Percentiles rank a stretch among this genome's conserved stretches.
Evolutionary conservation across 2,797 vertebrate species (phyloP).

Genomic region (Neomorphus geoffroyi): DNA sequence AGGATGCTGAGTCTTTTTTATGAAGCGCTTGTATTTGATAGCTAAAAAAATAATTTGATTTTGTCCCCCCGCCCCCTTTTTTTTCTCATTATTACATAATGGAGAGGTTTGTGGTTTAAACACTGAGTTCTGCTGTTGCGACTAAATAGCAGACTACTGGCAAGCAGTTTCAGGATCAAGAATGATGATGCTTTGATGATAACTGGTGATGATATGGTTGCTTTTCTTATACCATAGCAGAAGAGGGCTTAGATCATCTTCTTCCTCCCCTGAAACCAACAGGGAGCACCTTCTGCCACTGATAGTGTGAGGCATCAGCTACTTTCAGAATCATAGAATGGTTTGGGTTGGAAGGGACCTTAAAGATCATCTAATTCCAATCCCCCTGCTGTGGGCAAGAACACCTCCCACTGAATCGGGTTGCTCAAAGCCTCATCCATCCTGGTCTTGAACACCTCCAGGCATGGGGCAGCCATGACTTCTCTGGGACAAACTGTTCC

Average conservation of each 20-base stretch:
- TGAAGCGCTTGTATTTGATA: not conserved
- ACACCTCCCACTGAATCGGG: too few relatives aligned
- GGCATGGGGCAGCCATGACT: too few relatives aligned
- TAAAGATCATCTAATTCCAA: too few relatives aligned
- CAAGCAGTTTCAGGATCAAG: not conserved
- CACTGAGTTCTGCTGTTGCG: not conserved
- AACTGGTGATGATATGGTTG: fast-evolving
- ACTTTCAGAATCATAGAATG: not conserved
- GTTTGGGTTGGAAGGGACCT: too few relatives aligned
- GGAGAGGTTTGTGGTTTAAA: not conserved
- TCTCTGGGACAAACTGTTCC: too few relatives aligned
- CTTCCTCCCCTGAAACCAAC: not conserved
- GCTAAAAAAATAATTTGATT: not conserved
- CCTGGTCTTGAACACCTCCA: too few relatives aligned
- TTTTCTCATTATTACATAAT: not conserved
- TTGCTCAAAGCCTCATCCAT: too few relatives aligned
- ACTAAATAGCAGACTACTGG: fast-evolving
- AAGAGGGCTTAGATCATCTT: not conserved
- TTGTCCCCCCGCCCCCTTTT: too few relatives aligned
- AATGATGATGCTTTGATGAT: not conserved
- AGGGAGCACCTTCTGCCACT: not conserved
- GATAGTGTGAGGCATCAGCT: not conserved
- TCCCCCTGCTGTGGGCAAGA: too few relatives aligned
- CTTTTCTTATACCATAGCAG: not conserved
- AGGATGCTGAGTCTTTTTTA: not conserved